These are phyloP conservation scores for Apodemia duryi DNA, from an alignment of 2,888 invertebrate genomes.

Conservation along the genomic window DNA sequence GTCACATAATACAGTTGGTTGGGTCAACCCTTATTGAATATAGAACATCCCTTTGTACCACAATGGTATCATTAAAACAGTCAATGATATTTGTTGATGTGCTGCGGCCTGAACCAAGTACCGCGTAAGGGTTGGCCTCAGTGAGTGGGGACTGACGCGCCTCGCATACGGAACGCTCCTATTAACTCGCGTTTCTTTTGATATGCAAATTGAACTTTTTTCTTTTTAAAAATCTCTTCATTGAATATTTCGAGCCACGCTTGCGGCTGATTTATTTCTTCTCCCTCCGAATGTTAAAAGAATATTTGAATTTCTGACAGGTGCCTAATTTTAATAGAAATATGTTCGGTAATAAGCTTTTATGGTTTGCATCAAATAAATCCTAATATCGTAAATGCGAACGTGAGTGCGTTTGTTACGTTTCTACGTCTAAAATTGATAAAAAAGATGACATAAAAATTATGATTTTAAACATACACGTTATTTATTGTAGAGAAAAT, in stretches of 20 bases:
- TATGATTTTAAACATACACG: too few species aligned
- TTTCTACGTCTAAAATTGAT: too few species aligned
- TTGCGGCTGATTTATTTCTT: conserved; percentile 63
- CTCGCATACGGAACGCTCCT: conserved; percentile 62
- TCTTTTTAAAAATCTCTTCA: conserved; percentile 68
- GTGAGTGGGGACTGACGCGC: conserved; percentile 65
- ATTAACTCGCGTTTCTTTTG: conserved; percentile 73
- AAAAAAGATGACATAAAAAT: too few species aligned
- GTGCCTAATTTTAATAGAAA: conserved; percentile 16
- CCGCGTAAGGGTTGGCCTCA: conserved; percentile 60
- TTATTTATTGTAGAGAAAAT: too few species aligned
- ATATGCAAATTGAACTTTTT: conserved; percentile 72
- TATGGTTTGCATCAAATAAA: neutral
- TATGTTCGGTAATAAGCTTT: conserved; percentile 11
- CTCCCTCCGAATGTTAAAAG: conserved; percentile 46
- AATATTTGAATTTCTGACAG: conserved; percentile 33
- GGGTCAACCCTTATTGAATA: conserved; percentile 3
- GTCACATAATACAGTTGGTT: neutral
- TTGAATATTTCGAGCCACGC: conserved; percentile 68
- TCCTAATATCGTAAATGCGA: too few species aligned
- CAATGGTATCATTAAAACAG: conserved; percentile 17
- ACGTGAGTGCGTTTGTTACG: too few species aligned
- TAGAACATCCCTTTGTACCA: conserved; percentile 8
- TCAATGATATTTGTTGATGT: conserved; percentile 27
- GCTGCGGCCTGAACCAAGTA: conserved; percentile 44